Base-by-base conservation (phyloP, 2,797 vertebrate genomes). In the Apodemus agrarius region DNA sequence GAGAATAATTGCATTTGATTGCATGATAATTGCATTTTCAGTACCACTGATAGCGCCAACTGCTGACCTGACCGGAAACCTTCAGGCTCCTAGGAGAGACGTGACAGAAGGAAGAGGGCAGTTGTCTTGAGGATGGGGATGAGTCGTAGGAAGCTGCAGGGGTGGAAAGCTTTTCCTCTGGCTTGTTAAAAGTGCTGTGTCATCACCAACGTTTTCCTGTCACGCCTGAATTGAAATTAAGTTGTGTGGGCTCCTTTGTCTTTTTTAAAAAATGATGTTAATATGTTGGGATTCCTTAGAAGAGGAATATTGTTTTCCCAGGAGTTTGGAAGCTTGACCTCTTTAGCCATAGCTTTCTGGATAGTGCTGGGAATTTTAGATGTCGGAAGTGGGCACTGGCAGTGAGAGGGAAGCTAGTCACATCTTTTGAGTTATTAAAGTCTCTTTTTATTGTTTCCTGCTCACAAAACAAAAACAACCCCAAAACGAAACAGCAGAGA, bases 31-130 rank as follows among this genome's bases (percentile, higher is more conserved):
- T 91, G 80, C 40, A 92, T 75, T 98, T 98, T 98, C 97, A 98
- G 98, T 95, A 97, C 94, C 95, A 97, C 98, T 97, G 95, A 96
- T 95, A 97, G 95, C 95, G 93, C 96, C 94, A 59, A 6, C 93
- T 92, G 95, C 94, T 83, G 52, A 74, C 75, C 78, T 49, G 57
- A 94, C 95, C 78, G 9, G 61, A 96, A 96, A 80, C 43, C 54
- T 97, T 95, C 34, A 40, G 91, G 74, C 19, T 79, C 16, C 1
- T 37, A 49, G 21, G 1, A 61, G 90, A 75, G 52, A 85, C 37
- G 79, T 87, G 92, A 94, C 67, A 61, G 82, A 67, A 57, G 37
- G 83, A 67, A 90, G 72, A 59, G 12, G 80, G 63, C 89, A 43
- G 49, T 93, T 93, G 78, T 49, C 92, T 95, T 80, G 84, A 90